Base-by-base conservation (phyloP, 2,797 vertebrate genomes). In the Typhlichthys subterraneus region DNA sequence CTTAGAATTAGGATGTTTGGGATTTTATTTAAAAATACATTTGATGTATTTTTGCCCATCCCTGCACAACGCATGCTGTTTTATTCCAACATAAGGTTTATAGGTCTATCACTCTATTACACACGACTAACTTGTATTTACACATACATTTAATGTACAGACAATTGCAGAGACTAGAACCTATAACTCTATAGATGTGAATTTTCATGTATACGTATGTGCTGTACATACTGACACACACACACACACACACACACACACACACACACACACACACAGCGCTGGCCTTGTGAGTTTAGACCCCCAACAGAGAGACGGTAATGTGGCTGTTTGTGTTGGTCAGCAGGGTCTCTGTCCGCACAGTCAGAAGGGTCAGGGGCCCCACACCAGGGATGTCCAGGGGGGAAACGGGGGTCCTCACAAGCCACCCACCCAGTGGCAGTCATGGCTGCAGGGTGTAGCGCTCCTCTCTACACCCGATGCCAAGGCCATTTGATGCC, bases 321-420 rank as follows among this genome's bases (percentile, higher is more conserved):
- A 80, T 86, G 83, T 82, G 72, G 65, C 57, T 79, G 80, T 88
- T 88, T 82, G 81, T 80, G 75, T 73, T 71, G 85, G 86, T 84
- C 87, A 85, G 86, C 86, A 61, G 85, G 86, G 80, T 77, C 79
- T 85, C 83, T 88, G 85, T 89, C 78, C 72, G 76, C 80, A 79
- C 82, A 87, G 83, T 72, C 80, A 85, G 82, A 53, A 55, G 71
- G 87, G 86, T 87, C 83, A 84, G 72, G 17, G 67, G 65, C 77
- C 72, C 65, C 84, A 50, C 88, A 88, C 84, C 84, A 67, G 79
- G 88, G 77, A 55, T 64, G 75, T 61, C 71, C 62, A 45, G 5
- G 61, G 45, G 70, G 64, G 73, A 69, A 60, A n/a, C 5, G 29
- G n/a, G 14, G 12, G 33, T 42, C 23, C 23, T 8, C 6, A 38